Conservation (phyloP, 2,888 invertebrate genomes). For the Malachius bipustulatus region DNA sequence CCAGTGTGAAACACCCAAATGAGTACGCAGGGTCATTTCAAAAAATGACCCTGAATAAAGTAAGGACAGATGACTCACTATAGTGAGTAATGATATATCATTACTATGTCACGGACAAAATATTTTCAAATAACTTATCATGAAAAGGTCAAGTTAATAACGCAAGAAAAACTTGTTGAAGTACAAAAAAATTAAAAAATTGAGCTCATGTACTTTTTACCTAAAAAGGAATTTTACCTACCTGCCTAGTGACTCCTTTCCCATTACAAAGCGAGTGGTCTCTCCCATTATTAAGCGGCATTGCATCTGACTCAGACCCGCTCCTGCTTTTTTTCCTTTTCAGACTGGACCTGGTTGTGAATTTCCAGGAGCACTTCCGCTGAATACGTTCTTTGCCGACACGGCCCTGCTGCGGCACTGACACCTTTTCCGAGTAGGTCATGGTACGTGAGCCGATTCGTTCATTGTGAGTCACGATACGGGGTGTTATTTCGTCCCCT, state of each 20-base stretch:
- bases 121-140: too few relatives aligned
- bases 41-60: too few relatives aligned
- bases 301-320: conserved; percentile 48
- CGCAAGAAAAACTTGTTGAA: too few relatives aligned
- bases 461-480: conserved; percentile 36
- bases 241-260: conserved; percentile 33
- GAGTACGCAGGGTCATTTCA: too few relatives aligned
- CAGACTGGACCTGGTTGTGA: conserved; percentile 57
- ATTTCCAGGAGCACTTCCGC: conserved; percentile 63
- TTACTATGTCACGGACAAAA: too few relatives aligned
- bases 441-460: conserved; percentile 34
- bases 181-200: too few relatives aligned
- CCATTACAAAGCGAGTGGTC: conserved; percentile 67
- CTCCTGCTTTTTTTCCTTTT: conserved; percentile 50
- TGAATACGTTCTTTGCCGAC: conserved; percentile 42
- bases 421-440: conserved; percentile 35
- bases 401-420: conserved; percentile 20
- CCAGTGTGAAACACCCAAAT: too few relatives aligned
- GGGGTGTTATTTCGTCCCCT: conserved; percentile 25
- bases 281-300: conserved; percentile 55
- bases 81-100: too few relatives aligned
- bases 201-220: too few relatives aligned
- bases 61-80: too few relatives aligned
- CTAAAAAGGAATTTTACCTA: conserved; percentile 28
- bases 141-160: too few relatives aligned